Evolutionary conservation across 2,113 vertebrate genomes (phyloP), one percentile per base, ranked within the genome.

Genomic region (Malaclemys terrapin): DNA sequence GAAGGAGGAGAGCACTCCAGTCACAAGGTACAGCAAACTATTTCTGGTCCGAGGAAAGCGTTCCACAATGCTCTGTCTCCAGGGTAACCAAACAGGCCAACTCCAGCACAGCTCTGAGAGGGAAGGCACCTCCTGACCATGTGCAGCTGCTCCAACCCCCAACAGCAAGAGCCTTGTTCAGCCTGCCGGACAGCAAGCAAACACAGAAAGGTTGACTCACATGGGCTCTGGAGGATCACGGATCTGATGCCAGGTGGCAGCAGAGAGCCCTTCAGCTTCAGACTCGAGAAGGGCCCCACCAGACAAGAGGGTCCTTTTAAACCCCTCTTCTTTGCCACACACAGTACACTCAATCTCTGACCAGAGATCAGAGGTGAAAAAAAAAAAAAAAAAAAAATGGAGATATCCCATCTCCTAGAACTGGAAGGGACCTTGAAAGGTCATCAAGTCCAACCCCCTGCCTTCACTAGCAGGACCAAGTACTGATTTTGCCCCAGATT

Each of bases 1-100:
- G 83, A 82, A 97, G 92, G 88, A 97, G 96, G 88, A 95, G 93
- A 92, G 94, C 87, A 1, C 95, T 93, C 80, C 0, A 7, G 95
- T 98, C 97, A 98, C 97, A 98, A 97, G 97, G 97, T 97, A 97
- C 96, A 90, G 94, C 94, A 95, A 97, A 97, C 97, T 98, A 98
- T 97, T 98, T 97, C 97, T 98, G 97, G 97, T 97, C 95, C 93
- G 94, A 95, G 97, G 91, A 96, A 97, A 97, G 95, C 96, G 97
- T 97, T 97, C 96, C 96, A 94, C 90, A 89, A 94, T 92, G 94
- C 91, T 89, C 96, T 89, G 94, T 98, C 95, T 92, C 97, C 97
- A 93, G 89, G 97, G 90, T 91, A 98, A 98, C 98, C 97, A 97
- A 98, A 98, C 97, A 98, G 96, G 94, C 96, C 86, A 94, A 95